Conservation (phyloP, 2,797 vertebrate species). For the Argyrosomus regius region DNA sequence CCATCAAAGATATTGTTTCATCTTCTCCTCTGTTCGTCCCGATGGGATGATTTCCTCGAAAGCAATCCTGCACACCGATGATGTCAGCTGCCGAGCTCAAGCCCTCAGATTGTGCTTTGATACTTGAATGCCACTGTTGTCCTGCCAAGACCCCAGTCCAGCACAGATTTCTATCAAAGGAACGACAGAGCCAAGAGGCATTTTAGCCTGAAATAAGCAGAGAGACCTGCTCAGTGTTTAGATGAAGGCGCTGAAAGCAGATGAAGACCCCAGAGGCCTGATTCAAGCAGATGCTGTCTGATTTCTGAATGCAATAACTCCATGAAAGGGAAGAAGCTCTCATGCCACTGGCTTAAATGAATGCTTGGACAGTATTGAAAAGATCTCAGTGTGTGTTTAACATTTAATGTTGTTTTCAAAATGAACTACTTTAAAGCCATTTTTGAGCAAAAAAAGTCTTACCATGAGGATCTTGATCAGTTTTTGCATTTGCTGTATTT, state of each 20-base stretch:
- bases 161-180: slow-evolving; percentile 25
- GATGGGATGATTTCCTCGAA: not conserved
- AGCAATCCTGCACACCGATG: not conserved
- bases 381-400: not conserved
- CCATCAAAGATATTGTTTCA: slow-evolving; percentile 23
- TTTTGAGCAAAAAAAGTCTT: not conserved
- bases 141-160: slow-evolving; percentile 25
- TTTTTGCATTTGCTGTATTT: not conserved
- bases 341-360: not conserved
- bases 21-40: not conserved
- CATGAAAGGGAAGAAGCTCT: not conserved
- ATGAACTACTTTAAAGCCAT: slow-evolving; percentile 3
- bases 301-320: slow-evolving; percentile 16
- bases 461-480: not conserved
- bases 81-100: slow-evolving; percentile 20
- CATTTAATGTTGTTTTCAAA: not conserved
- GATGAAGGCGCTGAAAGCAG: slow-evolving; percentile 27
- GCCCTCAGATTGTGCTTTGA: slow-evolving; percentile 34
- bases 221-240: slow-evolving; percentile 35
- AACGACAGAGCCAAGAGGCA: not conserved
- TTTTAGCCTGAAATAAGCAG: slow-evolving; percentile 29
- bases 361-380: not conserved
- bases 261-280: slow-evolving; percentile 3
- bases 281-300: slow-evolving; percentile 6
- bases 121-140: slow-evolving; percentile 48